Percentiles rank a stretch among this genome's conserved stretches.
These are phyloP conservation scores for Zelostemma sp. DNA, from an alignment of 1,140 invertebrate species.

Conservation along the genomic window DNA sequence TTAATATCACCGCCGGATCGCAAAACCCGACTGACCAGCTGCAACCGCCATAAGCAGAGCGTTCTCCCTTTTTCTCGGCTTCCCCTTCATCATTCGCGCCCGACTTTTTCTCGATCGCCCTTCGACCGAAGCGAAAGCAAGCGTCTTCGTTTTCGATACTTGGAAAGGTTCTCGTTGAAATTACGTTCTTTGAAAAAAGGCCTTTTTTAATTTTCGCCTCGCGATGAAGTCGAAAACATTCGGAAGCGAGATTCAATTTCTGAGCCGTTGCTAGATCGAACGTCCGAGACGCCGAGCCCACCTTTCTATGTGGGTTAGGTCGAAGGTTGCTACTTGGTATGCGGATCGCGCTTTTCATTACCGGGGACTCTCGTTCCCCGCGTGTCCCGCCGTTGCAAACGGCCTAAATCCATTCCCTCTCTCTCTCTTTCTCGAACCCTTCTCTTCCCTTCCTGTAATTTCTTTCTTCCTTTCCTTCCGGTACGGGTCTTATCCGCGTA, in stretches of 20 bases:
- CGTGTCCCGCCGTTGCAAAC: constrained; percentile 65
- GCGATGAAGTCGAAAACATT: too few species aligned
- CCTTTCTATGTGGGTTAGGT: constrained; percentile 60
- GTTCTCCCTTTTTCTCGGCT: constrained; percentile 33
- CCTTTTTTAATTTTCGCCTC: too few species aligned
- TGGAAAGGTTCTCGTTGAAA: too few species aligned
- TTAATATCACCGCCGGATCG: constrained; percentile 64
- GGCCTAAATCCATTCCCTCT: constrained; percentile 68
- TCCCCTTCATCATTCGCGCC: constrained; percentile 21
- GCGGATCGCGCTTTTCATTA: constrained; percentile 72
- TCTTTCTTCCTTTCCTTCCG: constrained; percentile 34
- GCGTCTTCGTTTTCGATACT: too few species aligned
- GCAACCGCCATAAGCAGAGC: constrained; percentile 44
- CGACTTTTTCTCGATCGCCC: too few species aligned
- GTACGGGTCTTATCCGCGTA: constrained; percentile 50
- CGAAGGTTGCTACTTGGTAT: constrained; percentile 69
- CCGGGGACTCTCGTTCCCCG: constrained; percentile 66
- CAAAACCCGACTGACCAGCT: constrained; percentile 50
- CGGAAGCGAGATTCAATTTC: constrained; percentile 32
- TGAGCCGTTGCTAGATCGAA: constrained; percentile 26
- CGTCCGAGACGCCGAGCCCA: constrained; percentile 27
- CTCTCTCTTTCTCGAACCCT: constrained; percentile 27
- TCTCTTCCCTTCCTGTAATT: constrained; percentile 13
- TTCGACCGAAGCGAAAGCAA: too few species aligned
- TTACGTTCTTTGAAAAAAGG: too few species aligned